Conservation (phyloP, 2,888 invertebrate genomes). For the Drosophila greeni region DNA sequence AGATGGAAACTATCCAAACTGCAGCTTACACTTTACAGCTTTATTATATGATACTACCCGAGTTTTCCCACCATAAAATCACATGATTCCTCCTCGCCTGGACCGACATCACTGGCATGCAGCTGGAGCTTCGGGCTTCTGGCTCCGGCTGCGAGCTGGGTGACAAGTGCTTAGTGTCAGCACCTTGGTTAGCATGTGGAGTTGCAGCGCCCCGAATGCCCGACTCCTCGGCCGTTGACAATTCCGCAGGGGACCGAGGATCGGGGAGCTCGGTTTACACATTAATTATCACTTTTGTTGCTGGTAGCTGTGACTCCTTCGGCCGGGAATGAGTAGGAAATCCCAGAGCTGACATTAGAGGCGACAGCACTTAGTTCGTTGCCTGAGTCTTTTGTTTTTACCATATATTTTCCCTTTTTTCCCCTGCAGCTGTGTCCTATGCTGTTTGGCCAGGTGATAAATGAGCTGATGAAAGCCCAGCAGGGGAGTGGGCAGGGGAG, state of each 20-base stretch:
- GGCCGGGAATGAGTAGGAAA: constrained; percentile 38
- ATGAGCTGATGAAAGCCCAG: constrained; percentile 73
- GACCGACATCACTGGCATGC: constrained; percentile 30
- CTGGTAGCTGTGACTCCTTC: constrained; percentile 35
- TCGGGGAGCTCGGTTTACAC: constrained; percentile 70
- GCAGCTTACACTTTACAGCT: not conserved
- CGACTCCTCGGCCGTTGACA: constrained; percentile 57
- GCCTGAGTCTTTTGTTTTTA: constrained; percentile 63
- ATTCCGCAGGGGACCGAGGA: constrained; percentile 52
- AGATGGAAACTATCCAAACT: not conserved
- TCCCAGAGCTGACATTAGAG: constrained; percentile 57
- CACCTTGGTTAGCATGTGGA: constrained; percentile 71
- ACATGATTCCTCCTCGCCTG: not conserved
- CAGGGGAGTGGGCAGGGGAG: constrained; percentile 36
- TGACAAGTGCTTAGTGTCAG: constrained; percentile 75
- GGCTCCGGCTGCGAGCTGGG: constrained; percentile 54
- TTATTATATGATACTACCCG: not conserved
- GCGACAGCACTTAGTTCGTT: constrained; percentile 58
- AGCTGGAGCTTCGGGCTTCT: constrained; percentile 27
- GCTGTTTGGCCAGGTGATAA: constrained; percentile 66
- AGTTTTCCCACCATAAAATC: constrained; percentile 12
- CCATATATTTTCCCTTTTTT: constrained; percentile 9
- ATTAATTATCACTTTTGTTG: constrained; percentile 77
- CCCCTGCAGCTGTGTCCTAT: constrained; percentile 12
- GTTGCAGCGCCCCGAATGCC: constrained; percentile 14